Percentiles rank a stretch among this genome's conserved stretches.
Evolutionary conservation across 2,888 invertebrate genomes (phyloP).

Genomic region (Zootermopsis nevadensis): DNA sequence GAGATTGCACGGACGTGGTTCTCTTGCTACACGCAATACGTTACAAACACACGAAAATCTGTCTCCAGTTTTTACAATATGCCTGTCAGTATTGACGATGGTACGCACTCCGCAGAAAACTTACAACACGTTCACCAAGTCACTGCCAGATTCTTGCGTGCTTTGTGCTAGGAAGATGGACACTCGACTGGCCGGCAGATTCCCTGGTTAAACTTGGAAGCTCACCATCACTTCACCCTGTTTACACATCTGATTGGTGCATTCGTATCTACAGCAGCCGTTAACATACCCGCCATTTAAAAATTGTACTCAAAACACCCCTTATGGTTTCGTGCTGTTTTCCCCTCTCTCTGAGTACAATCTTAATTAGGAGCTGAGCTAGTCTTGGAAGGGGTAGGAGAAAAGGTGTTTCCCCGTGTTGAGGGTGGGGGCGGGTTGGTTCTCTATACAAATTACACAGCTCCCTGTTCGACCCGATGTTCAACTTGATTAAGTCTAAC

Average conservation of each 20-base stretch:
- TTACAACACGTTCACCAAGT: not conserved
- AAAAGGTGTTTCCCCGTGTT: constrained; percentile 6
- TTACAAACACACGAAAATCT: no score
- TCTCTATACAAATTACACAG: constrained; percentile 3
- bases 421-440: no score
- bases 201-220: no score
- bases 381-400: constrained; percentile 30
- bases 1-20: no score
- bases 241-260: constrained; percentile 24
- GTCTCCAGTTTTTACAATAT: no score
- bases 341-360: constrained; percentile 18
- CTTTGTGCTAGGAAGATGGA: not conserved
- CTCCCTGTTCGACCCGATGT: not conserved
- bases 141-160: no score
- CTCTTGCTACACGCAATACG: no score
- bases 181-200: not conserved
- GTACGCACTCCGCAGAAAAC: not conserved
- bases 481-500: constrained; percentile 29
- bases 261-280: not conserved
- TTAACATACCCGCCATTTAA: constrained; percentile 18
- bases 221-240: not conserved
- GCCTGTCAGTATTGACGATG: no score
- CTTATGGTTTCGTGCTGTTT: not conserved
- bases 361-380: constrained; percentile 29
- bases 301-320: constrained; percentile 11